A percentile compares a stretch with the other conserved stretches of the same genome.
Evolutionary conservation across 2,797 vertebrate genomes (phyloP).

Genomic region (Tachyglossus aculeatus): DNA sequence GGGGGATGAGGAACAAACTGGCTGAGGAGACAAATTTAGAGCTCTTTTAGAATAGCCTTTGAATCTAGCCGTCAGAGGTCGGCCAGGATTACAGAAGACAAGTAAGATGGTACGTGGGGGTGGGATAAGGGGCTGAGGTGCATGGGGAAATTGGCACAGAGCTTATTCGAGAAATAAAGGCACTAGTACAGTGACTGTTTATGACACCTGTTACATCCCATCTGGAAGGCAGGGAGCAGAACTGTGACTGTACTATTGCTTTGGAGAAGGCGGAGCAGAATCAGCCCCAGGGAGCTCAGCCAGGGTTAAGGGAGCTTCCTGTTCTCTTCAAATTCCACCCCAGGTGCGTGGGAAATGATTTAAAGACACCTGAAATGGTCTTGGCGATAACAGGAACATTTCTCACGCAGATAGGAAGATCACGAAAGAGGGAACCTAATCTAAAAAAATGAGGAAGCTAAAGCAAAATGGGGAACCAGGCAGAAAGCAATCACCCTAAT

Average conservation of each 20-base stretch:
- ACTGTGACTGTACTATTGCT: not conserved
- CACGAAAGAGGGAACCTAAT: constrained; percentile 43
- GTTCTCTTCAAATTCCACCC: not conserved
- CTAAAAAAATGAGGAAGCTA: constrained; percentile 54
- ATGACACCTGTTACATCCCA: not conserved
- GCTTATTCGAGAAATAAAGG: not conserved
- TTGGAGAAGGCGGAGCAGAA: not conserved
- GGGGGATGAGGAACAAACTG: no score
- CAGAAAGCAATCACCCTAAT: not conserved
- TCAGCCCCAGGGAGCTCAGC: not conserved
- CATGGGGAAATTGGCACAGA: not conserved
- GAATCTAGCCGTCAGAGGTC: no score
- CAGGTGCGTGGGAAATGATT: constrained; percentile 12
- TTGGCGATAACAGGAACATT: constrained; percentile 3
- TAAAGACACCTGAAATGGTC: constrained; percentile 13
- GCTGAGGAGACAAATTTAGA: no score
- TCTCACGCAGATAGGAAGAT: constrained; percentile 13
- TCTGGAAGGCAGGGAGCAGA: not conserved
- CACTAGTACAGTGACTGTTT: not conserved
- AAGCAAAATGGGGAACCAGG: not conserved
- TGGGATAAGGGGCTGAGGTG: not conserved
- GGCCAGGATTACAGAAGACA: not conserved
- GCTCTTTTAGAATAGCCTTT: no score
- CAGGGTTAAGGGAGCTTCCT: not conserved
- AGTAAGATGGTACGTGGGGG: not conserved